These are phyloP conservation scores for Tetranychus piercei DNA, from an alignment of 2,888 invertebrate genomes.

Conservation along the genomic window DNA sequence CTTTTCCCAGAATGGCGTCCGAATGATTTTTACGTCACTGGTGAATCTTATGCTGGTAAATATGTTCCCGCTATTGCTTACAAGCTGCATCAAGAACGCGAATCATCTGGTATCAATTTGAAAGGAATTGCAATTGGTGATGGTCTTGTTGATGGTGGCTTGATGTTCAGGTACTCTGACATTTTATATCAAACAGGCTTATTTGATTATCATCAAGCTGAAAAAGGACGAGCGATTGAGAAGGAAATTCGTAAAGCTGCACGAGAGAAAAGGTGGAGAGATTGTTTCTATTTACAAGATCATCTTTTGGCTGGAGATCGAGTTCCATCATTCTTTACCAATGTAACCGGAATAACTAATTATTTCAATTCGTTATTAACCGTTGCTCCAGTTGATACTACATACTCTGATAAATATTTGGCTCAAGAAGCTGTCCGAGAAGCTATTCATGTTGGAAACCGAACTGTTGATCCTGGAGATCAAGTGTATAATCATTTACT, in stretches of 20 bases:
- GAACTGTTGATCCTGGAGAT: slow-evolving; percentile 42
- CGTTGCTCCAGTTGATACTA: slow-evolving; percentile 32
- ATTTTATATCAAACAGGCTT: slow-evolving; percentile 32
- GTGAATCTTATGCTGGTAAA: slow-evolving; percentile 70
- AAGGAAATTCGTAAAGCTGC: not conserved
- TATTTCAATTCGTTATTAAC: slow-evolving; percentile 54
- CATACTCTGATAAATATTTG: slow-evolving; percentile 43
- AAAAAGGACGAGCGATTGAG: not conserved
- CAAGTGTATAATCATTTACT: slow-evolving; percentile 52
- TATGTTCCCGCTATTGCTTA: slow-evolving; percentile 58
- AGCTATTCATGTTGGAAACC: slow-evolving; percentile 66
- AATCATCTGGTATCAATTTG: slow-evolving; percentile 44
- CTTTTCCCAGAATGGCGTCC: slow-evolving; percentile 54
- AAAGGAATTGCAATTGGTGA: slow-evolving; percentile 34
- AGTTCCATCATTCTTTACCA: slow-evolving; percentile 39
- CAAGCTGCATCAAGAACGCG: slow-evolving; percentile 48
- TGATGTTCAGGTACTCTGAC: slow-evolving; percentile 31
- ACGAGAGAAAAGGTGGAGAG: not conserved
- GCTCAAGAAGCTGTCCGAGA: slow-evolving; percentile 45
- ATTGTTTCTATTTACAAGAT: not conserved
- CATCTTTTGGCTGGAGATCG: not conserved
- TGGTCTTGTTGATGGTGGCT: slow-evolving; percentile 28
- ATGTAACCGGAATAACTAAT: slow-evolving; percentile 54
- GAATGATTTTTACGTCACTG: slow-evolving; percentile 65
- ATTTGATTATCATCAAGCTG: slow-evolving; percentile 26